A percentile compares a stretch with the other conserved stretches of the same genome.
These are phyloP conservation scores for Pseudomyrmex concolor DNA, from an alignment of 1,140 invertebrate species.

Conservation along the genomic window DNA sequence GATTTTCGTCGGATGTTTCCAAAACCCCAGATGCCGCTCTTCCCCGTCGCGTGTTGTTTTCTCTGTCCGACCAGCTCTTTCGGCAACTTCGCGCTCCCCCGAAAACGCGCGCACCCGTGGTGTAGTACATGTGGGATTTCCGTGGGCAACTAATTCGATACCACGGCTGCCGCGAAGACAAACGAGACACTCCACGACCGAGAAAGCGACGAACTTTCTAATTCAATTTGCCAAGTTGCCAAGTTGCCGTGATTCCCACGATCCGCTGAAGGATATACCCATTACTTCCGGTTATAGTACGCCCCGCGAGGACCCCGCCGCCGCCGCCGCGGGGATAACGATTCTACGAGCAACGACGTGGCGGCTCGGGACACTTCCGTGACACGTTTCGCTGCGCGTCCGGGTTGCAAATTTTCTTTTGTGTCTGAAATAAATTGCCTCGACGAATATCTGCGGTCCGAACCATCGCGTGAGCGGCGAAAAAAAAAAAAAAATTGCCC, in stretches of 20 bases:
- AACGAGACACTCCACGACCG: slow-evolving; percentile 70
- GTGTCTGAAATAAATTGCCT: slow-evolving; percentile 41
- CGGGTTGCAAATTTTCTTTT: slow-evolving; percentile 26
- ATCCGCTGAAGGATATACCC: slow-evolving; percentile 57
- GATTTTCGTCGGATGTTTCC: too few relatives aligned
- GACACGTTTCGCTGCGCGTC: background rate
- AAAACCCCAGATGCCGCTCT: background rate
- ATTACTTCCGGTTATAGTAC: slow-evolving; percentile 55
- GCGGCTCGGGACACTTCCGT: slow-evolving; percentile 10
- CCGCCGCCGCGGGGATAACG: background rate
- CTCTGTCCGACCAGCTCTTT: background rate
- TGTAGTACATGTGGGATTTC: slow-evolving; percentile 26
- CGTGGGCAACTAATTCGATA: slow-evolving; percentile 57
- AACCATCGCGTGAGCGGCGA: slow-evolving; percentile 27
- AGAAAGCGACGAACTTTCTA: slow-evolving; percentile 74
- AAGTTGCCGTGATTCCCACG: slow-evolving; percentile 68
- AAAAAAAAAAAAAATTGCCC: slow-evolving; percentile 37
- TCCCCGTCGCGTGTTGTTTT: background rate
- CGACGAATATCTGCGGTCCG: slow-evolving; percentile 13
- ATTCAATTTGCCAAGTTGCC: slow-evolving; percentile 76
- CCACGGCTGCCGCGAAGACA: slow-evolving; percentile 59
- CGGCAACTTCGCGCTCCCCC: slow-evolving; percentile 23
- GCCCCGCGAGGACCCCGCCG: background rate
- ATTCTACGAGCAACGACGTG: slow-evolving; percentile 6
- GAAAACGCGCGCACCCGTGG: slow-evolving; percentile 35